Conservation (phyloP, 2,797 vertebrate species). For the Momotus momota region DNA sequence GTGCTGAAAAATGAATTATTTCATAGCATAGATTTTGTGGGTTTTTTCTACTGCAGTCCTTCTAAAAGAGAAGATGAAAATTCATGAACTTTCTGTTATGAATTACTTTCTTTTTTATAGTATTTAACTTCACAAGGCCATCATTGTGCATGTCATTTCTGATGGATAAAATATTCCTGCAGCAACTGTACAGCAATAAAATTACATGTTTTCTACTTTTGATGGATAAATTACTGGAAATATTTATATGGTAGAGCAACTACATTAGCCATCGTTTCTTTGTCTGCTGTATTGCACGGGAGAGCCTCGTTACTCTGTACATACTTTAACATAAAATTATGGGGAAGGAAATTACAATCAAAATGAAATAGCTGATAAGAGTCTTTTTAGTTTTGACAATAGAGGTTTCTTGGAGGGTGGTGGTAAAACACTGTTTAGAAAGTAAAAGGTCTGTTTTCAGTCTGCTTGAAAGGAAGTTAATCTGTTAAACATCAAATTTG, state of each 20-base stretch:
- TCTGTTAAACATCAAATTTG: neutral
- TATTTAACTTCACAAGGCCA: neutral
- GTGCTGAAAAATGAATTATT: neutral
- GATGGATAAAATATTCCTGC: neutral
- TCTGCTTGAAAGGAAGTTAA: neutral
- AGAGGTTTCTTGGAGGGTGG: neutral
- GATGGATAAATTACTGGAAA: slow-evolving; percentile 26
- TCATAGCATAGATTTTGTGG: neutral
- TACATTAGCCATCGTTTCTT: neutral
- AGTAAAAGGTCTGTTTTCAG: neutral
- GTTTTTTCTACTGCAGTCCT: neutral
- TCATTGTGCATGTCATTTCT: neutral
- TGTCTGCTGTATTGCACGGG: neutral
- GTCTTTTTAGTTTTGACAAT: neutral
- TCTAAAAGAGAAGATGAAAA: slow-evolving; percentile 30
- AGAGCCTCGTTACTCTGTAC: neutral
- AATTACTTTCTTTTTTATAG: slow-evolving; percentile 20
- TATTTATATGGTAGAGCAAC: neutral
- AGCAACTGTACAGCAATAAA: neutral
- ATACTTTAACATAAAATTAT: neutral
- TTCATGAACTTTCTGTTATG: neutral
- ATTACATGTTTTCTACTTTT: slow-evolving; percentile 1
- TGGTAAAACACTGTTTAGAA: neutral
- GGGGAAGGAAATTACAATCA: neutral
- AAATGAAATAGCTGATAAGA: neutral